phyloP scores from a whole-genome alignment of 2,797 vertebrate species.

The Emydoidea blandingii region DNA sequence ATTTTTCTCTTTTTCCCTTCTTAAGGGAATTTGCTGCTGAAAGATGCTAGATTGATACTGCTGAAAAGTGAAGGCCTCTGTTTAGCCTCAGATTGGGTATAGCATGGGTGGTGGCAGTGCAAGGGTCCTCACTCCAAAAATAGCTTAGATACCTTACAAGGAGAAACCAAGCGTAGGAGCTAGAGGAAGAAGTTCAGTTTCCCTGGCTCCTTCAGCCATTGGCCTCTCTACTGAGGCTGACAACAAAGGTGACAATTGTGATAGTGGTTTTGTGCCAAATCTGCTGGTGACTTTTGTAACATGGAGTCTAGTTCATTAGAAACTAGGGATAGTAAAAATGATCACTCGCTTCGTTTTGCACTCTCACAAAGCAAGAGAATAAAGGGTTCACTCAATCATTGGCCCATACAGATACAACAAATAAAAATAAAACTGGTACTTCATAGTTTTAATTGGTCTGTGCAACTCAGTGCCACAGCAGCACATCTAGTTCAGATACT shows the following conservation, averaged over 20 bases:
- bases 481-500: background rate
- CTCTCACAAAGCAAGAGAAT: background rate
- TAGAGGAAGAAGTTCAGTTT: background rate
- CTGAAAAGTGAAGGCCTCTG: background rate
- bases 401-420: background rate
- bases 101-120: background rate
- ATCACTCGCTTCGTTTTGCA: background rate
- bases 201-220: background rate
- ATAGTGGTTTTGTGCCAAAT: background rate
- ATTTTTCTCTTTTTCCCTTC: background rate
- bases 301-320: background rate
- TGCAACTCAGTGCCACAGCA: background rate
- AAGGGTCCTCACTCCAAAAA: background rate
- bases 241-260: background rate
- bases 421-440: background rate
- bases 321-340: background rate
- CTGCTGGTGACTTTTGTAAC: background rate
- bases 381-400: background rate
- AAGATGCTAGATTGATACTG: background rate
- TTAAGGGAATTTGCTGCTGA: constrained; percentile 2
- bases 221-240: background rate
- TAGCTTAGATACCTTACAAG: background rate
- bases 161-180: background rate
- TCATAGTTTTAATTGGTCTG: background rate
- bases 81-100: background rate